Evolutionary conservation across 2,888 invertebrate species (phyloP).

Genomic region (Megalurothrips usitatus): DNA sequence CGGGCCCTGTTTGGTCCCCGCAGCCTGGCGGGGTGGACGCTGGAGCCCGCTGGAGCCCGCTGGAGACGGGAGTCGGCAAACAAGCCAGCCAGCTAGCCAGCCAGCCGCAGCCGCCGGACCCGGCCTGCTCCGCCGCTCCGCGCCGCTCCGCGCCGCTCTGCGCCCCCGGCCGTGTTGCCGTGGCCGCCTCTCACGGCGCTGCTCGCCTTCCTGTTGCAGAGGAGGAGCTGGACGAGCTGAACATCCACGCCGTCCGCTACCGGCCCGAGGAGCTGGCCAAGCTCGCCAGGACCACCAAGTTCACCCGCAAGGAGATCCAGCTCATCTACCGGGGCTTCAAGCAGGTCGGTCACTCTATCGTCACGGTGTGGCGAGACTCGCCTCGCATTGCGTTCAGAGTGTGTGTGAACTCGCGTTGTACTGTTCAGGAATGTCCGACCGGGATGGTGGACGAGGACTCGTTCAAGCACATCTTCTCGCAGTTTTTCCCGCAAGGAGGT

Average conservation of each 20-base stretch:
- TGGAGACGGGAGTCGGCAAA: neutral
- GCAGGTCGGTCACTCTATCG: no score
- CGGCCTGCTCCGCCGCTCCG: neutral
- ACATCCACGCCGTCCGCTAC: conserved; percentile 59
- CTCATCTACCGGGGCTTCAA: conserved; percentile 88
- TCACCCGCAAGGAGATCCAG: conserved; percentile 78
- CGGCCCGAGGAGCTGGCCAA: conserved; percentile 75
- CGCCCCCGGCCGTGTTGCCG: no score
- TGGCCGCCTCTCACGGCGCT: neutral
- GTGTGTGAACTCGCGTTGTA: conserved; percentile 33
- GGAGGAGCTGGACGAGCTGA: conserved; percentile 65
- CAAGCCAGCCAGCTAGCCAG: neutral
- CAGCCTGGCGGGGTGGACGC: no score
- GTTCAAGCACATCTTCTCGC: conserved; percentile 82
- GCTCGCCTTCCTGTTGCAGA: conserved; percentile 54
- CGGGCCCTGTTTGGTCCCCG: no score
- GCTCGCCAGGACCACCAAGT: conserved; percentile 71
- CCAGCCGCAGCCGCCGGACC: neutral
- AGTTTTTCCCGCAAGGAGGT: conserved; percentile 90
- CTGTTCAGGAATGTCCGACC: conserved; percentile 70
- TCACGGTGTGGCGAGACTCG: no score
- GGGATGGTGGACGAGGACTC: conserved; percentile 83
- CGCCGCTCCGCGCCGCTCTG: neutral
- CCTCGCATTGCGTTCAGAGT: no score
- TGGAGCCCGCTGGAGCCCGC: neutral